Conservation (phyloP, 2,797 vertebrate genomes). For the Ptychobarbus kaznakovi region DNA sequence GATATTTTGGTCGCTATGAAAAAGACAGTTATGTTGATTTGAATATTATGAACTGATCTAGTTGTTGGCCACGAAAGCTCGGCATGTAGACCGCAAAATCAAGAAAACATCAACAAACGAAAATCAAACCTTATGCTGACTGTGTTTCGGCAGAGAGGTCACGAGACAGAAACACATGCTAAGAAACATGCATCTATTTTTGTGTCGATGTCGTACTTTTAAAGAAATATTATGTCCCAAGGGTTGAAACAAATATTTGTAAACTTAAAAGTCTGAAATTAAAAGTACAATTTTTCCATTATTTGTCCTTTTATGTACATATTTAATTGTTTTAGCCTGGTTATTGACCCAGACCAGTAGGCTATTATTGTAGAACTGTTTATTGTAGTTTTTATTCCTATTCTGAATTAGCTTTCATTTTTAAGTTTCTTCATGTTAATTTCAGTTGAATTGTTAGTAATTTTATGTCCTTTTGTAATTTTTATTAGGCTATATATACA, state of each 20-base stretch:
- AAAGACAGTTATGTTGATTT: neutral
- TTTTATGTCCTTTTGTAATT: neutral
- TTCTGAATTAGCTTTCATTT: neutral
- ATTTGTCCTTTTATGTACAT: neutral
- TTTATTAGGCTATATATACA: neutral
- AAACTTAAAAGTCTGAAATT: neutral
- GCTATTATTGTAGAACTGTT: neutral
- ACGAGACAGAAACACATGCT: conserved; percentile 13
- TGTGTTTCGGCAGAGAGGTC: conserved; percentile 19
- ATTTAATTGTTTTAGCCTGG: neutral
- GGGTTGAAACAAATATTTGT: neutral
- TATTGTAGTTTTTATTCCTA: neutral
- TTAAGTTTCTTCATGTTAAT: neutral
- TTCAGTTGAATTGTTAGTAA: neutral
- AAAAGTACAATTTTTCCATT: neutral
- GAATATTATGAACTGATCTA: neutral
- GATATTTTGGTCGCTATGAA: neutral
- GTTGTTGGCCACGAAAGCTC: neutral
- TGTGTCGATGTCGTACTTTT: neutral
- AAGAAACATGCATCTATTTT: neutral
- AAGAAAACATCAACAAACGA: conserved; percentile 15
- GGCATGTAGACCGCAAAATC: conserved; percentile 13
- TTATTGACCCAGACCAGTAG: neutral
- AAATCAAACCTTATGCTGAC: conserved; percentile 9
- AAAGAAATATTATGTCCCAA: neutral